Base-by-base conservation (phyloP, 2,888 invertebrate genomes). In the Harmothoe impar region DNA sequence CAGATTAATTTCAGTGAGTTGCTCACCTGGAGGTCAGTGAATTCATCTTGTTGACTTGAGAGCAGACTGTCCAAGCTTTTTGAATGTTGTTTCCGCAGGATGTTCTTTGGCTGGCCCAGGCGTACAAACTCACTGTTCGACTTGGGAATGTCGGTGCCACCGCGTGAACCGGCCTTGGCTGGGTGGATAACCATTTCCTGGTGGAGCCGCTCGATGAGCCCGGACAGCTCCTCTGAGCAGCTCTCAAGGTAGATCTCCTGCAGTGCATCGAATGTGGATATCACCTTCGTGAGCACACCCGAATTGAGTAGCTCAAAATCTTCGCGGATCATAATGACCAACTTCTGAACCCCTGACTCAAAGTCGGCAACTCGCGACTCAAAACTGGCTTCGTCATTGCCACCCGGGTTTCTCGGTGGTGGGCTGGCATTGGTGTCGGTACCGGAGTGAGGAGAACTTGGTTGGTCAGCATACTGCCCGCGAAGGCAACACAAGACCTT, bases 231-330 rank as follows among this genome's bases (percentile, higher is more conserved):
- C 90, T 95, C 95, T 5, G 94, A 93, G 78, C 94, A 94, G 89
- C 94, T 95, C 84, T 95, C 95, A 62, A 94, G 93, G 91, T 95
- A 95, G 35, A 94, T 93, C 35, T 94, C 94, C 91, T 94, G 94
- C 78, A 95, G 93, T 10, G 94, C 94, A 77, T 94, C 92, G 86
- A 94, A 94, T 12, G 94, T 93, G 35, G 92, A 93, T 23, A 94
- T 93, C 29, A 94, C 92, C 90, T 94, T 94, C n/a, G 92, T 93
- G 90, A 95, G 93, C 25, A 95, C 92, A 10, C 95, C 95, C 23
- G 94, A 94, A 91, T 93, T 94, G 35, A 95, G 92, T 33, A 95
- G 91, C 23, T 93, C 92, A 90, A 95, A 95, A 88, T 95, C 95
- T 90, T 95, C 94, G 89, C 94, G 93, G 78, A 95, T 95, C 95